phyloP scores from a whole-genome alignment of 2,888 invertebrate species.

The Keiferia lycopersicella region DNA sequence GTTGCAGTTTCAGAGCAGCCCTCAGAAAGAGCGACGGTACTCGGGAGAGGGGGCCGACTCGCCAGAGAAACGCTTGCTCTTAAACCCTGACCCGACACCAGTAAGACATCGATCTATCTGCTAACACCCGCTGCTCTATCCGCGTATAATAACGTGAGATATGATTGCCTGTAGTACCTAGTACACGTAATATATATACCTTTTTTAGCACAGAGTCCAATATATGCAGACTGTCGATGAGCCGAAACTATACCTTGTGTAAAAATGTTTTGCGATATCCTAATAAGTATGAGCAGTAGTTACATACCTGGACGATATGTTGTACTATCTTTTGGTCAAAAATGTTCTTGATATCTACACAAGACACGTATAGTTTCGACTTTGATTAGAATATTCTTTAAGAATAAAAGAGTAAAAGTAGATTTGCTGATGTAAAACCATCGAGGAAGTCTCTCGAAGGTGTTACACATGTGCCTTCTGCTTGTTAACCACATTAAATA shows the following conservation, averaged over 20 bases:
- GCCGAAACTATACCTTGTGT: slow-evolving; percentile 18
- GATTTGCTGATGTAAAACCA: not conserved
- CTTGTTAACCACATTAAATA: slow-evolving; percentile 26
- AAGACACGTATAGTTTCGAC: not conserved
- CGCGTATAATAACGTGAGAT: slow-evolving; percentile 22
- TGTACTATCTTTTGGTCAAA: too few relatives aligned
- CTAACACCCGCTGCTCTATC: slow-evolving; percentile 33
- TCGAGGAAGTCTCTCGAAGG: slow-evolving; percentile 11
- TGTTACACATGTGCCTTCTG: not conserved
- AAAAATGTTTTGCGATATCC: too few relatives aligned
- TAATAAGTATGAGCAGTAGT: too few relatives aligned
- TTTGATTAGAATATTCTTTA: not conserved
- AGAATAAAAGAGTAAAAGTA: not conserved
- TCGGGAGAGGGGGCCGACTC: slow-evolving; percentile 70
- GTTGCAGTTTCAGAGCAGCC: slow-evolving; percentile 77
- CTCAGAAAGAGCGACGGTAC: slow-evolving; percentile 73
- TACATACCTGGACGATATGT: not conserved
- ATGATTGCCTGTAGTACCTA: slow-evolving; percentile 25
- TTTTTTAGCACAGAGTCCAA: slow-evolving; percentile 16
- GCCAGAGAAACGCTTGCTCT: slow-evolving; percentile 79
- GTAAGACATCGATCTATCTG: slow-evolving; percentile 60
- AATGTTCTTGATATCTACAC: not conserved
- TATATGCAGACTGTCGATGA: not conserved
- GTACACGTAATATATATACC: slow-evolving; percentile 12
- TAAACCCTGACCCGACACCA: slow-evolving; percentile 77